Conservation (phyloP, 2,113 vertebrate genomes). For the Malurus melanocephalus region DNA sequence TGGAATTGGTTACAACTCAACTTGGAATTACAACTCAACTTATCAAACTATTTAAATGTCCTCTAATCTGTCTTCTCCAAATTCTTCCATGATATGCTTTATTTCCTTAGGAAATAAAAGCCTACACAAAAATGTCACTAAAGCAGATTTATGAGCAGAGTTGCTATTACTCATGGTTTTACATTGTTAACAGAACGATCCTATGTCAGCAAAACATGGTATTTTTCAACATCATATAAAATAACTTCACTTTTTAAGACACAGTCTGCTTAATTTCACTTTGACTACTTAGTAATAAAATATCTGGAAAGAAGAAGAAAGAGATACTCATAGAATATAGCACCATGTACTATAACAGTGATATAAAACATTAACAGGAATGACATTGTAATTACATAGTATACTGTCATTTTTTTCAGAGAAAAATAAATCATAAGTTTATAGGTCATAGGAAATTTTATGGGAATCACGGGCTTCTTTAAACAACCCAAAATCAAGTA, state of each 20-base stretch:
- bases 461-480: not conserved
- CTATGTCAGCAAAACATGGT: rapidly evolving
- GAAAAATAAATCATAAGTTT: not conserved
- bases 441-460: not conserved
- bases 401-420: not conserved
- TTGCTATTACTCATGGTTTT: not conserved
- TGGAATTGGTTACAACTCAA: not conserved
- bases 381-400: not conserved
- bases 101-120: not conserved
- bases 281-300: not conserved
- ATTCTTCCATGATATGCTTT: not conserved
- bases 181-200: not conserved
- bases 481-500: not conserved
- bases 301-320: not conserved
- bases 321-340: not conserved
- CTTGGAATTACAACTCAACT: not conserved
- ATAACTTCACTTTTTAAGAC: not conserved
- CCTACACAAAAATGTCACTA: not conserved
- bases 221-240: not conserved
- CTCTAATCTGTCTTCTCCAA: not conserved
- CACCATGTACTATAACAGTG: not conserved
- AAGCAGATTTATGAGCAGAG: not conserved
- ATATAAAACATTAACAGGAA: not conserved
- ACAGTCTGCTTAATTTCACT: not conserved
- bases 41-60: not conserved